Conservation (phyloP, 2,888 invertebrate genomes). For the Acanthosepion esculentum region DNA sequence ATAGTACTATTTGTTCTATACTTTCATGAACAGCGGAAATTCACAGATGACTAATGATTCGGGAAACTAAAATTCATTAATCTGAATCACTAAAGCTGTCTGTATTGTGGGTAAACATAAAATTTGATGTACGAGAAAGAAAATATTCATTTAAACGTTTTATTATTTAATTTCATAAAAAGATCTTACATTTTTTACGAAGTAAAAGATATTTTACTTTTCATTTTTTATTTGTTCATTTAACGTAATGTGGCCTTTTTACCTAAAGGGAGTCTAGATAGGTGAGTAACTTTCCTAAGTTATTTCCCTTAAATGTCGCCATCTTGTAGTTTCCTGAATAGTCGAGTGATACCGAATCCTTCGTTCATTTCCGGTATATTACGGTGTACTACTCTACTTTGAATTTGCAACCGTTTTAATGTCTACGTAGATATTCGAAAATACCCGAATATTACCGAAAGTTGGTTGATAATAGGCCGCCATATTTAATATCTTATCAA, state of each 20-base stretch:
- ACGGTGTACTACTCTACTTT: neutral
- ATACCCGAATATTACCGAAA: neutral
- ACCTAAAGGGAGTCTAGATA: neutral
- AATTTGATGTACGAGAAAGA: too few species aligned
- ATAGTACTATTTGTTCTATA: too few species aligned
- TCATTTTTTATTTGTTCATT: neutral
- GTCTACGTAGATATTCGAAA: neutral
- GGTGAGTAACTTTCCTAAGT: neutral
- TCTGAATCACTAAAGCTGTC: too few species aligned
- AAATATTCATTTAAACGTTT: neutral
- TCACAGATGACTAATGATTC: too few species aligned
- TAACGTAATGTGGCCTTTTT: too few species aligned
- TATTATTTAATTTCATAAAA: neutral
- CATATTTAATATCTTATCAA: neutral
- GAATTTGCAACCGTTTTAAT: neutral
- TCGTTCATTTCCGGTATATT: neutral
- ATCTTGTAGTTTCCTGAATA: neutral
- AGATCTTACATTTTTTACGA: neutral
- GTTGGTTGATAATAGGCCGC: neutral
- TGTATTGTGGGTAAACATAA: too few species aligned
- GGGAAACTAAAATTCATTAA: too few species aligned
- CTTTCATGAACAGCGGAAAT: too few species aligned
- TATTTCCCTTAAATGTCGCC: neutral
- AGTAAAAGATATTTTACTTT: neutral
- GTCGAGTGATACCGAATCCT: neutral